Evolutionary conservation across 1,140 invertebrate species (phyloP).

Genomic region (Euglossa dilemma): DNA sequence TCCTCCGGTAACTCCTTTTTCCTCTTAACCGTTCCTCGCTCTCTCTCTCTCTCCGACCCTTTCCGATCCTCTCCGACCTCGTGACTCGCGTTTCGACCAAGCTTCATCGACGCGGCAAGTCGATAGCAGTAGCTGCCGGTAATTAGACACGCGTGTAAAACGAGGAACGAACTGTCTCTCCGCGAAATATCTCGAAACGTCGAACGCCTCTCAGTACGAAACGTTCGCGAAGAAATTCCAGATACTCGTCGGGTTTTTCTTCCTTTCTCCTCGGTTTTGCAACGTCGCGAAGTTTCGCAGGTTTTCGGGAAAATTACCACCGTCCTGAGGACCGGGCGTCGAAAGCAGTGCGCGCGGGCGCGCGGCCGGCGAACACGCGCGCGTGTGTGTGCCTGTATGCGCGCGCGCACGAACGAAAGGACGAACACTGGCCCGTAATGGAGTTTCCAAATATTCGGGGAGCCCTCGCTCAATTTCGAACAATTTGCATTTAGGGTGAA

Average conservation of each 20-base stretch:
- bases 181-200: no score
- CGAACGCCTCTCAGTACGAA: no score
- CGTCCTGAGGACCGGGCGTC: not conserved
- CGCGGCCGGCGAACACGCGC: not conserved
- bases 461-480: conserved; percentile 83
- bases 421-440: conserved; percentile 80
- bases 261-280: not conserved
- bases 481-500: conserved; percentile 83
- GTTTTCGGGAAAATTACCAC: conserved; percentile 22
- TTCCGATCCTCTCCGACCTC: not conserved
- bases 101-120: not conserved
- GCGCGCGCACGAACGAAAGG: conserved; percentile 72
- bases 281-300: not conserved
- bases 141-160: no score
- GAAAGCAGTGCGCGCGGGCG: conserved; percentile 1
- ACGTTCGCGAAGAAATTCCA: no score
- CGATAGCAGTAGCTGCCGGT: no score
- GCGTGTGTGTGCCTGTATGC: not conserved
- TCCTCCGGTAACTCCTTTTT: not conserved
- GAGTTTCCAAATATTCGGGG: conserved; percentile 83
- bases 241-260: no score
- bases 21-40: no score
- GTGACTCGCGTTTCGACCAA: not conserved
- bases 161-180: no score
- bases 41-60: not conserved